A percentile compares a stretch with the other conserved stretches of the same genome.
Evolutionary conservation across 2,113 vertebrate species (phyloP).

Genomic region (Ptyas mucosa): DNA sequence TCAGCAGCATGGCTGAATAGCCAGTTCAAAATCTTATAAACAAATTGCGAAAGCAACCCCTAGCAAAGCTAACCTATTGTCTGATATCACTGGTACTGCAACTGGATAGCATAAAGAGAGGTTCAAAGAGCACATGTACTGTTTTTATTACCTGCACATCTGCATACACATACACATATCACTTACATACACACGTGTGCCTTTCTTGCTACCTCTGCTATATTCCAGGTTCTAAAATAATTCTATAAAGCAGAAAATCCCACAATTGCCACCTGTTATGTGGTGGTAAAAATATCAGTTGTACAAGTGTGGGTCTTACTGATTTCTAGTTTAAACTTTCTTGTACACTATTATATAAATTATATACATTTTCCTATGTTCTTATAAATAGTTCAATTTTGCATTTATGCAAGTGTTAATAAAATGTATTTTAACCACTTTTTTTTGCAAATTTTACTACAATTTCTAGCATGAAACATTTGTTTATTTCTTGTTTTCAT

Average conservation of each 20-base stretch:
- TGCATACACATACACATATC: neutral
- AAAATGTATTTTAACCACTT: neutral
- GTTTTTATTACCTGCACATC: neutral
- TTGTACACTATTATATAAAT: neutral
- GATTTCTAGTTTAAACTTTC: neutral
- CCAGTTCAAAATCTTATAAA: neutral
- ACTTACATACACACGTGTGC: neutral
- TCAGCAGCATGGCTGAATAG: neutral
- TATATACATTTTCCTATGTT: neutral
- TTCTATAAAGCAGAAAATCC: neutral
- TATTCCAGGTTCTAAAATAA: neutral
- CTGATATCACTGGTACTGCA: slow-evolving; percentile 1
- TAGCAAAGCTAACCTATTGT: neutral
- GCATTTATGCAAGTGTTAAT: neutral
- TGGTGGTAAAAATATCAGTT: too few relatives aligned
- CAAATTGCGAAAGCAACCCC: neutral
- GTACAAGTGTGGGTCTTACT: neutral
- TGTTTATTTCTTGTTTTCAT: neutral
- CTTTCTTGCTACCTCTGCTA: neutral
- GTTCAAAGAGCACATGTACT: neutral
- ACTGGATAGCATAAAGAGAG: neutral
- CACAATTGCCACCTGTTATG: too few relatives aligned
- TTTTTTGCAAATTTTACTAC: neutral
- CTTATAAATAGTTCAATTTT: neutral
- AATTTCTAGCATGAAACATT: neutral